Conservation (phyloP, 2,888 invertebrate species). For the Clivina fossor region DNA sequence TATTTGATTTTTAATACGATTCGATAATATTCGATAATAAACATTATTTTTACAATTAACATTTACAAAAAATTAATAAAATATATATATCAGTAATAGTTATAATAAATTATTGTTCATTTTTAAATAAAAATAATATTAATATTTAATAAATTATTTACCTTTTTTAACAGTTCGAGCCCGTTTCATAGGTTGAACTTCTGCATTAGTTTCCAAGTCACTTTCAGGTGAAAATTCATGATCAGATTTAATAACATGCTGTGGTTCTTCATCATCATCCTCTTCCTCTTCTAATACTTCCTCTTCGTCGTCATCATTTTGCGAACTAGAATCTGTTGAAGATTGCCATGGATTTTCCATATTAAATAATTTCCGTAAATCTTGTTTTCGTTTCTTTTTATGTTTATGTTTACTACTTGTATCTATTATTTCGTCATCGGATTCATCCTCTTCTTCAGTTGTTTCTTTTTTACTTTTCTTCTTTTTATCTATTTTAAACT, state of each 20-base stretch:
- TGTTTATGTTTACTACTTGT: slow-evolving; percentile 47
- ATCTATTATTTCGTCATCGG: slow-evolving; percentile 51
- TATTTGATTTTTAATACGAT: too few species aligned
- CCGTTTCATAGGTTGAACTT: slow-evolving; percentile 73
- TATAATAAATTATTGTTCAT: too few species aligned
- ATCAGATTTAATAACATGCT: slow-evolving; percentile 72
- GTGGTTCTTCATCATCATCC: slow-evolving; percentile 53
- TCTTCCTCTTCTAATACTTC: slow-evolving; percentile 53
- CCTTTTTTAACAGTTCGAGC: slow-evolving; percentile 85
- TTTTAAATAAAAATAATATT: too few species aligned
- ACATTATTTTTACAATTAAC: too few species aligned
- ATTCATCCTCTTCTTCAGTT: slow-evolving; percentile 52
- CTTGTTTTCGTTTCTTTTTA: slow-evolving; percentile 47
- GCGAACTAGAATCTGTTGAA: slow-evolving; percentile 58
- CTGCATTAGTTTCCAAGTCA: slow-evolving; percentile 73
- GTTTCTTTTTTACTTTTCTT: slow-evolving; percentile 46
- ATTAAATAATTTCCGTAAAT: slow-evolving; percentile 52
- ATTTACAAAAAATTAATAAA: too few species aligned
- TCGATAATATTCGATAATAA: too few species aligned
- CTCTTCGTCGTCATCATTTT: slow-evolving; percentile 51
- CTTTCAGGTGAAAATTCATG: slow-evolving; percentile 94
- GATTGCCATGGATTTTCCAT: slow-evolving; percentile 62
- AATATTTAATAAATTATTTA: slow-evolving; percentile 42
- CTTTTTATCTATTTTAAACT: slow-evolving; percentile 40
- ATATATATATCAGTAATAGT: too few species aligned